Evolutionary conservation across 2,888 invertebrate genomes (phyloP).

Genomic region (Odontomyia ornata): DNA sequence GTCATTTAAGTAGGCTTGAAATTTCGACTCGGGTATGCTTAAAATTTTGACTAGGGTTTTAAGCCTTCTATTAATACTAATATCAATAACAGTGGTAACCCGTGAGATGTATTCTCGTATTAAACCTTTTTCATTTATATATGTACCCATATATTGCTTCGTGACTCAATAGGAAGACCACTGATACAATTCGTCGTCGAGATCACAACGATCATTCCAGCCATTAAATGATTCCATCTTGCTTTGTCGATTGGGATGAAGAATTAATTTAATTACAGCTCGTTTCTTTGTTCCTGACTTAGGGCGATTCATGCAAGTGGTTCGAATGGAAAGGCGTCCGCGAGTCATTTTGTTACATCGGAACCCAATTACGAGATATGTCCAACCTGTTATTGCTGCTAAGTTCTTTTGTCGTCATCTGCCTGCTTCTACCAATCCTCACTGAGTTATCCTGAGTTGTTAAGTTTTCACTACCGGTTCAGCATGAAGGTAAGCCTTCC

Average conservation of each 20-base stretch:
- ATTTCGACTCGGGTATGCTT: no score
- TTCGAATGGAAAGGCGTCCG: background rate
- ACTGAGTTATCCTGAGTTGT: background rate
- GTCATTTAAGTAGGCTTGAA: no score
- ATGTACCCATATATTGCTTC: no score
- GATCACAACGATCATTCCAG: slow-evolving; percentile 19
- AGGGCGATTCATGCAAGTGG: slow-evolving; percentile 1
- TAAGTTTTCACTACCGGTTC: background rate
- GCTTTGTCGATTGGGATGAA: slow-evolving; percentile 32
- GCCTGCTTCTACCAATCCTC: background rate
- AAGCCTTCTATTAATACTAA: no score
- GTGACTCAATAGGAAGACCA: background rate
- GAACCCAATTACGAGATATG: slow-evolving; percentile 35
- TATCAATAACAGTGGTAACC: no score
- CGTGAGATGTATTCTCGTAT: no score
- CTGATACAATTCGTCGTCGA: slow-evolving; percentile 16
- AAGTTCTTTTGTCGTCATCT: background rate
- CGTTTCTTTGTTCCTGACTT: slow-evolving; percentile 21
- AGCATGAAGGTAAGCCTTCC: background rate
- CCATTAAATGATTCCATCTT: slow-evolving; percentile 38
- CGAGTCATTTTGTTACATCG: background rate
- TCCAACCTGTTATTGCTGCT: slow-evolving; percentile 33
- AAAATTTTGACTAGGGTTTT: no score
- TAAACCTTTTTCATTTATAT: background rate
- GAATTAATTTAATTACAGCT: slow-evolving; percentile 41